phyloP scores from a whole-genome alignment of 2,113 vertebrate species.

The Limanda limanda region DNA sequence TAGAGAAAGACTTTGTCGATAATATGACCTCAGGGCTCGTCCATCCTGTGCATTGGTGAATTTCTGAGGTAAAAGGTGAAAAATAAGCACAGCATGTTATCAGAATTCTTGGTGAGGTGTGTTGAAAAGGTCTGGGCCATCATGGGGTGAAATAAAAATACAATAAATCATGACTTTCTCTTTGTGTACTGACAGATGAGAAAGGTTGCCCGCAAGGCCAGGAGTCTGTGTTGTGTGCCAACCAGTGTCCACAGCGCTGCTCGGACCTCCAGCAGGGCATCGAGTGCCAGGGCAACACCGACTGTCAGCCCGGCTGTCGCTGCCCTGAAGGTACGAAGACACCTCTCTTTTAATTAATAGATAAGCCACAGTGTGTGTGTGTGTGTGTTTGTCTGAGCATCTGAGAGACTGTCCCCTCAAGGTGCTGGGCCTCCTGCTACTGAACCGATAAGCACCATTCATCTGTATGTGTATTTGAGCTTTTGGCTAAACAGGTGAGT shows the following conservation, averaged over 20 bases:
- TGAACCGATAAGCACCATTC: constrained; percentile 9
- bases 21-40: too few species aligned
- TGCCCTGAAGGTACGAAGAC: constrained; percentile 81
- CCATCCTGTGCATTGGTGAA: too few species aligned
- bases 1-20: not conserved
- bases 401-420: not conserved
- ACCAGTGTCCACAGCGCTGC: constrained; percentile 87
- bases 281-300: constrained; percentile 74
- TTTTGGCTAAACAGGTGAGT: not conserved
- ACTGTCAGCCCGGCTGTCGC: constrained; percentile 87
- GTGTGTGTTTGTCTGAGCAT: constrained; percentile 11
- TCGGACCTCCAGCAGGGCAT: constrained; percentile 89
- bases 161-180: constrained; percentile 43
- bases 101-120: constrained; percentile 8
- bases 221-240: constrained; percentile 84
- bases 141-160: not conserved
- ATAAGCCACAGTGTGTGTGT: not conserved
- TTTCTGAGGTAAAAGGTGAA: not conserved
- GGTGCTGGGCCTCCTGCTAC: not conserved
- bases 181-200: constrained; percentile 71
- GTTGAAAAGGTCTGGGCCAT: constrained; percentile 10
- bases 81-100: constrained; percentile 1
- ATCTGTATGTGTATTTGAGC: not conserved
- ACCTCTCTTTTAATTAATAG: constrained; percentile 30
- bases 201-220: constrained; percentile 83